A percentile compares a stretch with the other conserved stretches of the same genome.
These are phyloP conservation scores for Anadara kagoshimensis DNA, from an alignment of 1,140 invertebrate genomes.

Conservation along the genomic window DNA sequence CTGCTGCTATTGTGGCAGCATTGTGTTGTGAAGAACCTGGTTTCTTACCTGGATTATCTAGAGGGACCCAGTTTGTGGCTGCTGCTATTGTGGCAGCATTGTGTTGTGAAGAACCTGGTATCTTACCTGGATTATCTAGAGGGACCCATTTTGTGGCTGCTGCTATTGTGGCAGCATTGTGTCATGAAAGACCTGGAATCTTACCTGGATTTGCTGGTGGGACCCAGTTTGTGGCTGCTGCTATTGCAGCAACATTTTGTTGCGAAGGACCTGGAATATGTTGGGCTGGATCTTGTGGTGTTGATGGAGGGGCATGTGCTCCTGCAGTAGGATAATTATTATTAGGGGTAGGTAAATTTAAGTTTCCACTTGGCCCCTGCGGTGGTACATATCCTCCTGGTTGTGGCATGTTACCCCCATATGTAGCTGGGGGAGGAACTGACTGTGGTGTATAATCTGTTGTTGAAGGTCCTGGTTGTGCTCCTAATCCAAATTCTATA, in stretches of 20 bases:
- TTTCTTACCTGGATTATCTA: constrained; percentile 56
- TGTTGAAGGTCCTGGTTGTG: constrained; percentile 40
- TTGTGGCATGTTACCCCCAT: neutral
- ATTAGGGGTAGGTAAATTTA: constrained; percentile 32
- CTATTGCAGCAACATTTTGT: constrained; percentile 11
- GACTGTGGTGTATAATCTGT: constrained; percentile 1
- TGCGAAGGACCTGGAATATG: constrained; percentile 20
- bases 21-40: constrained; percentile 17
- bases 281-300: constrained; percentile 58
- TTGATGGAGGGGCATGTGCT: constrained; percentile 61
- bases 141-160: constrained; percentile 54
- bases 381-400: constrained; percentile 2
- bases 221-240: constrained; percentile 46
- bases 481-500: no score
- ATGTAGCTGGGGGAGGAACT: constrained; percentile 25
- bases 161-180: constrained; percentile 15
- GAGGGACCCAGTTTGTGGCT: constrained; percentile 54
- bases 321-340: constrained; percentile 50
- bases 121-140: constrained; percentile 57
- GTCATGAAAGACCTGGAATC: constrained; percentile 21
- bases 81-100: constrained; percentile 17
- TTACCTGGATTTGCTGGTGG: constrained; percentile 60
- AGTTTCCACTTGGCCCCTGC: constrained; percentile 1
- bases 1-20: constrained; percentile 15
- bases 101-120: constrained; percentile 18